Conservation (phyloP, 2,113 vertebrate genomes). For the human region GRCh38 chr19:54085001-54085500, state of each 20-base stretch:
- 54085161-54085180: background rate
- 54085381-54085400: background rate
- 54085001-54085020: background rate
- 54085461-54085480: too few relatives aligned
- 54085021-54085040: background rate
- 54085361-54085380: background rate
- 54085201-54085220: background rate
- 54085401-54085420: too few relatives aligned
- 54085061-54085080: background rate
- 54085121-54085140: background rate
- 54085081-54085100: background rate
- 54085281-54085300: background rate
- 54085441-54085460: too few relatives aligned
- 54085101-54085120: background rate
- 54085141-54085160: background rate
- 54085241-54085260: background rate
- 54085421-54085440: too few relatives aligned
- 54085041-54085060: background rate
- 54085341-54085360: background rate
- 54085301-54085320: background rate
- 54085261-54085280: background rate
- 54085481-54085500: too few relatives aligned
- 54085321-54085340: background rate
- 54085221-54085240: background rate
- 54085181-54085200: background rate